Base-by-base conservation (phyloP, 2,113 vertebrate genomes). In the Cyprinodon variegatus region DNA sequence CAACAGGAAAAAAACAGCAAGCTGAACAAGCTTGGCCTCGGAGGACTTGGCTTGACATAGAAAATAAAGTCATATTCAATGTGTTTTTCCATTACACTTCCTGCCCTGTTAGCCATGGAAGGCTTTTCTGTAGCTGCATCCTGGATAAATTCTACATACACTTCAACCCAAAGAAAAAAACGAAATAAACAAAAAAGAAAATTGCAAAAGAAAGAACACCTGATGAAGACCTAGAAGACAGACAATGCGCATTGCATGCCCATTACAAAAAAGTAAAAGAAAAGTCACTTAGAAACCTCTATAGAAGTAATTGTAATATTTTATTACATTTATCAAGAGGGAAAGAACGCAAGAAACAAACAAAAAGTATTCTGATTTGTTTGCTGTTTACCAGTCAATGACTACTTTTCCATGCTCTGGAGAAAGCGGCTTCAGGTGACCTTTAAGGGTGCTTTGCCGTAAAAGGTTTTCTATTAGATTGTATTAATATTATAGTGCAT, bases 171-270 rank as follows among this genome's bases (percentile, higher is more conserved):
- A 78, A 82, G 68, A 40, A 78, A 41, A 53, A 64, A 43, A 45
- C 40, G 38, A 61, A 50, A 69, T 40, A 10, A 40, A 68, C 15
- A 66, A 59, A 46, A 53, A 50, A 0, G 62, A 53, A n/a, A 29
- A 29, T 4, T 4, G 22, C 53, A 72, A 72, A 7, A 61, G 40
- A 81, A 78, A 76, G 1, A 20, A 46, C 70, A 64, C 41, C 63
- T 62, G 76, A 81, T 67, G n/a, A 67, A 79, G 59, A 62, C n/a
- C 46, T 38, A 77, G 14, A 41, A 75, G 64, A 72, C 36, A 64
- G 14, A 39, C 22, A 36, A 60, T 20, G 12, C 29, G 29, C 1
- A 29, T 29, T 29, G 29, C 29, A 29, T 29, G 29, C 29, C 29
- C 29, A 29, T 29, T 29, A 29, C 29, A 29, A 29, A 29, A 29